A percentile compares a stretch with the other conserved stretches of the same genome.
These are phyloP conservation scores for Arctopsyche grandis DNA, from an alignment of 1,140 invertebrate genomes.

Conservation along the genomic window DNA sequence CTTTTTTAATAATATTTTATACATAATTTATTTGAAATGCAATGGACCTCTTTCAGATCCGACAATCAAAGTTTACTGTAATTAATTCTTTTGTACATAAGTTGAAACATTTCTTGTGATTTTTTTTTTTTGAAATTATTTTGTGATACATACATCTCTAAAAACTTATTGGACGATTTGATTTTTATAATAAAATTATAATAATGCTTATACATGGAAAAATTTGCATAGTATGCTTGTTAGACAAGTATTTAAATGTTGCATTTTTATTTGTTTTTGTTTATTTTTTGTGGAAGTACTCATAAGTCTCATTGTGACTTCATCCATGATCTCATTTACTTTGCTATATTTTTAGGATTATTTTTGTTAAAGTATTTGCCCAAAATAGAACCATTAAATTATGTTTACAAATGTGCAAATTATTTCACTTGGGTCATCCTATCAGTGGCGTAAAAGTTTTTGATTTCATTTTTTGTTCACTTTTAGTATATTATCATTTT, in stretches of 20 bases:
- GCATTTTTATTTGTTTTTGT: background rate
- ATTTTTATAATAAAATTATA: no score
- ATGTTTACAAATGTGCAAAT: no score
- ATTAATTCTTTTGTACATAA: background rate
- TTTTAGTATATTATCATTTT: no score
- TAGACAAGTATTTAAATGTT: background rate
- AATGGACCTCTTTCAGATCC: constrained; percentile 15
- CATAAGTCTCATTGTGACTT: constrained; percentile 7
- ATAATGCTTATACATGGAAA: no score
- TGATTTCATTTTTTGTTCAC: no score
- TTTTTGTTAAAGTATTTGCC: background rate
- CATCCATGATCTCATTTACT: constrained; percentile 16
- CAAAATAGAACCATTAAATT: constrained; percentile 17
- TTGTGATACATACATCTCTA: background rate
- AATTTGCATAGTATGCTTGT: no score
- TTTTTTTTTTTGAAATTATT: background rate
- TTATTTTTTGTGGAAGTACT: background rate
- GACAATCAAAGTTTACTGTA: background rate
- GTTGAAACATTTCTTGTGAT: background rate
- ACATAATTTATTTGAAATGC: constrained; percentile 10
- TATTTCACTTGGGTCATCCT: no score
- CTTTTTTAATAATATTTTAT: constrained; percentile 13
- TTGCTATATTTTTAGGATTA: background rate
- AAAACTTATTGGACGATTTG: no score
- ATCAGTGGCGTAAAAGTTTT: no score